Evolutionary conservation across 1,140 invertebrate species (phyloP).

Genomic region (Drosophila ambigua): DNA sequence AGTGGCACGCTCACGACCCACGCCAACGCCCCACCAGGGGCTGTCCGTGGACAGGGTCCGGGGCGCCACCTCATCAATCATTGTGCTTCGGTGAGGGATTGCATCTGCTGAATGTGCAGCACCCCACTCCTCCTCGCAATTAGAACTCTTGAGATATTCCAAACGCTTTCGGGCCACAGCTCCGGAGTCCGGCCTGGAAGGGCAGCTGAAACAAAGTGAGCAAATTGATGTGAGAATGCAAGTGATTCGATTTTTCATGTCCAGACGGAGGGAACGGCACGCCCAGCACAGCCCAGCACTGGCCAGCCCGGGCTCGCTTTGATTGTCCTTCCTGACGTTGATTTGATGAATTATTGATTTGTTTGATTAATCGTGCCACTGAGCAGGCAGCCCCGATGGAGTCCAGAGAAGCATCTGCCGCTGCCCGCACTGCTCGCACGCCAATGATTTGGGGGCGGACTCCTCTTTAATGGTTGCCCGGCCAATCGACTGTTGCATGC

Average conservation of each 20-base stretch:
- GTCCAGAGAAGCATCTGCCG: not conserved
- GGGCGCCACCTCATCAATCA: slow-evolving; percentile 33
- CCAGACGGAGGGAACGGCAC: slow-evolving; percentile 26
- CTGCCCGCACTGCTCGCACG: not conserved
- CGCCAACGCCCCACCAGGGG: not conserved
- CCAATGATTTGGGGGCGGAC: too few relatives aligned
- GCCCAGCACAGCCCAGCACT: slow-evolving; percentile 16
- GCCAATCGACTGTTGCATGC: slow-evolving; percentile 64
- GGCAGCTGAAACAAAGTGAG: slow-evolving; percentile 30
- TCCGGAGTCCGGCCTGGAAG: not conserved
- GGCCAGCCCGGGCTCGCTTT: slow-evolving; percentile 10
- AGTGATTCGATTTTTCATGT: slow-evolving; percentile 72
- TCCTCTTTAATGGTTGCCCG: slow-evolving; percentile 7
- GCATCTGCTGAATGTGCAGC: slow-evolving; percentile 38
- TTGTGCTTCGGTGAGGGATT: slow-evolving; percentile 30
- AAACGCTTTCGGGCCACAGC: slow-evolving; percentile 19
- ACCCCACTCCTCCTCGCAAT: slow-evolving; percentile 30
- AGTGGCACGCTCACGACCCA: not conserved
- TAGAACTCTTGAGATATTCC: slow-evolving; percentile 33
- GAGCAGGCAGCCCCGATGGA: slow-evolving; percentile 7
- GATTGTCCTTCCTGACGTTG: slow-evolving; percentile 59
- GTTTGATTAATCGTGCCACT: slow-evolving; percentile 69
- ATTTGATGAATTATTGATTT: slow-evolving; percentile 79
- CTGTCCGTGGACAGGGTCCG: slow-evolving; percentile 18
- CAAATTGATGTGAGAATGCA: slow-evolving; percentile 74